Evolutionary conservation across 2,888 invertebrate genomes (phyloP).

Genomic region (Meiosimyza decipiens): DNA sequence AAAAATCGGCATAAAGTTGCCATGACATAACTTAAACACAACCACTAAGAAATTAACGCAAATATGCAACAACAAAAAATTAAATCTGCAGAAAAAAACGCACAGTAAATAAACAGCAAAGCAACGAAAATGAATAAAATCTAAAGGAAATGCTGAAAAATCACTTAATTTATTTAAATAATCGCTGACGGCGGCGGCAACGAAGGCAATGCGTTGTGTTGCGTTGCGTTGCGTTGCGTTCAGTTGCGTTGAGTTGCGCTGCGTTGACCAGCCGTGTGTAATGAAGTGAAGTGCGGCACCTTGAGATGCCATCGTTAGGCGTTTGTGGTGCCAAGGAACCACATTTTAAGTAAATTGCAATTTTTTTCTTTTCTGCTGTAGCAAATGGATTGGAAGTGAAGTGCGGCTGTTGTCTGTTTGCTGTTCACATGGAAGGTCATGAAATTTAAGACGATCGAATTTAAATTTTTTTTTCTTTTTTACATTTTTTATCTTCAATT

Average conservation of each 20-base stretch:
- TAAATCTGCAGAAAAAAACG: no score
- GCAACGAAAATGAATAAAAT: conserved; percentile 1
- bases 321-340: conserved; percentile 8
- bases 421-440: not conserved
- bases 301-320: not conserved
- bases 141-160: conserved; percentile 48
- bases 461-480: not conserved
- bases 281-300: conserved; percentile 16
- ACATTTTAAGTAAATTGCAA: conserved; percentile 20
- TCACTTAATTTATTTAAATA: conserved; percentile 62
- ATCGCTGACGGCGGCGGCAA: conserved; percentile 50
- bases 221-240: not conserved
- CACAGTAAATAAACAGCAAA: not conserved
- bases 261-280: not conserved
- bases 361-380: not conserved
- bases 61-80: no score
- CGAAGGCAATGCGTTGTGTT: conserved; percentile 24
- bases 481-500: not conserved
- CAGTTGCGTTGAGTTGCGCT: not conserved
- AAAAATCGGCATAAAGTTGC: no score
- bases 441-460: not conserved
- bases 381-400: not conserved
- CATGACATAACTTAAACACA: no score
- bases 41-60: no score
- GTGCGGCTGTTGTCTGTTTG: no score